Evolutionary conservation across 2,797 vertebrate genomes (phyloP), one percentile per base, ranked within the genome.

Genomic region (Sebastiscus albofasciatus): DNA sequence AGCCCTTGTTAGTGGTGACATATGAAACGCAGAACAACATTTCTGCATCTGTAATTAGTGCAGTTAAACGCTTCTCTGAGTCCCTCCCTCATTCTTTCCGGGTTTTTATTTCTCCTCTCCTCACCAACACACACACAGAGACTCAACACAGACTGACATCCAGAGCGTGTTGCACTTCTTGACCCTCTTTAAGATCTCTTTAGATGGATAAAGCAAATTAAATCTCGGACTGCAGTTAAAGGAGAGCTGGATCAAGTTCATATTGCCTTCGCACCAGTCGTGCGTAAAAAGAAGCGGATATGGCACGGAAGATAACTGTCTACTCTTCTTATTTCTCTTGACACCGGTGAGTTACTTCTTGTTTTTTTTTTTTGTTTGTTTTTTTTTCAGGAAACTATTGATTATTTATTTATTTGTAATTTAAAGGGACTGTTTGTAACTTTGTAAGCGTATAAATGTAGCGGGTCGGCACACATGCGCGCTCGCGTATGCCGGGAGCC

Each of bases 81-180:
- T 11, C 27, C 69, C 81, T 54, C 68, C 77, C 26, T 27, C 56
- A 20, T 29, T 24, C 66, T 80, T 80, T 73, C 76, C 73, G 70
- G 70, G 46, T 65, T 64, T 9, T 9, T 16, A 2, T 12, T 11
- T 14, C 6, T 20, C 14, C 20, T 22, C 20, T 5, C 3, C 27
- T 39, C 7, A 0, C 10, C 11, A 1, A 3, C 8, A 14, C 31
- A 26, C 34, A n/a, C 31, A 26, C 34, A 29, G 5, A 52, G 4
- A 31, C 55, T 16, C 2, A 9, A 3, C 1, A 6, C 34, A 14
- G 20, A 2, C 24, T 5, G 27, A 4, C 6, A 3, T 3, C 20
- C 39, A 24, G 3, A 31, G 5, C 12, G 9, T 10, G 2, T 10
- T 3, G 14, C 8, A 20, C 58, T 24, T 16, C 3, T 16, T 12